Base-by-base conservation (phyloP, 2,888 invertebrate genomes). In the Chymomyza caudatula region DNA sequence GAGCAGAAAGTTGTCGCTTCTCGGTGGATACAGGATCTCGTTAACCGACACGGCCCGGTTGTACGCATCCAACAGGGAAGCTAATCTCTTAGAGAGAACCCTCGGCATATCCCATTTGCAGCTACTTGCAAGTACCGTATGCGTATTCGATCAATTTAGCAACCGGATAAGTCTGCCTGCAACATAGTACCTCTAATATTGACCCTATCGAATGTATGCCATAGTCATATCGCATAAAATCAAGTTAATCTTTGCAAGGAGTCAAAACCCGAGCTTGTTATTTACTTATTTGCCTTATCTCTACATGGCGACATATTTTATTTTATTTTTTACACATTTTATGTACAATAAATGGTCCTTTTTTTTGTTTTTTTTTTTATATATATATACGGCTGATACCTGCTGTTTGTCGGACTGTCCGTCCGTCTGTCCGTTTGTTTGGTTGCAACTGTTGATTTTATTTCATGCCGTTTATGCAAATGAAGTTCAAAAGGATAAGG, bases 381-480 rank as follows among this genome's bases (percentile, higher is more conserved):
- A n/a, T n/a, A n/a, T n/a, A n/a, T 37, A 6, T 47, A 17, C 53
- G 69, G 60, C 68, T 62, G 79, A 77, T 79, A 83, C 83, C 79
- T 79, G 80, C 77, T 82, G 17, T 37, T 20, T 19, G 23, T 37
- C n/a, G n/a, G n/a, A n/a, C n/a, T n/a, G n/a, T n/a, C n/a, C 59
- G 65, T 61, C 59, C 61, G 54, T 63, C 42, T 66, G 58, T 62
- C 53, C 22, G 52, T 8, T 15, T 52, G 25, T 29, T 11, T 67
- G 52, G 65, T 67, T 74, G 81, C 77, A 80, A 78, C 78, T 77
- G 82, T 78, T 83, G 77, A 74, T 78, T 76, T 85, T 77, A 83
- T 82, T 83, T 83, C 77, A 80, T 85, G 81, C 85, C 81, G 75
- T 87, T 86, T 80, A 85, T 85, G 87, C 86, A 80, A 85, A 71